Percentiles rank a stretch among this genome's conserved stretches.
phyloP scores from a whole-genome alignment of 2,113 vertebrate genomes.

The Pedetes capensis region DNA sequence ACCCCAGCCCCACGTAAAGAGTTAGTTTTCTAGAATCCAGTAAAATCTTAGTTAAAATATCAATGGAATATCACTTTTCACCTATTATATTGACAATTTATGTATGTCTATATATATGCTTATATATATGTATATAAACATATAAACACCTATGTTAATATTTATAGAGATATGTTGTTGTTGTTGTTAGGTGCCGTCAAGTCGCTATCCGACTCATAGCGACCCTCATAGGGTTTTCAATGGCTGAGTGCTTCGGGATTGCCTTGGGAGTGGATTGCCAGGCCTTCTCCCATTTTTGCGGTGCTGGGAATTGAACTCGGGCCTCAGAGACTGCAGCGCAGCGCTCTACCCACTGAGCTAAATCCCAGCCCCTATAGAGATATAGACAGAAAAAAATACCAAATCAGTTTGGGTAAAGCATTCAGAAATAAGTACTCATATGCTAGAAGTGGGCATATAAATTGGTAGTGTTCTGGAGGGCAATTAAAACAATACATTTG shows the following conservation, averaged over 20 bases:
- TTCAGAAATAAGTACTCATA: background rate
- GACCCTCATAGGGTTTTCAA: too few relatives aligned
- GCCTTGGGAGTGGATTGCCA: too few relatives aligned
- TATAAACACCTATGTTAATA: background rate
- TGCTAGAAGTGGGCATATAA: background rate
- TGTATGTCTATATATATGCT: background rate
- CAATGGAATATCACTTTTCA: background rate
- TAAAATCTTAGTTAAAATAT: background rate
- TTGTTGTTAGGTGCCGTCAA: too few relatives aligned
- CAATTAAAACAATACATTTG: background rate
- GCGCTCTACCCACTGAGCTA: too few relatives aligned
- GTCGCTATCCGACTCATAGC: too few relatives aligned
- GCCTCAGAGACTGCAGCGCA: too few relatives aligned
- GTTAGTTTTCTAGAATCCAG: background rate
- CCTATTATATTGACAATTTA: background rate
- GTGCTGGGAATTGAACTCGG: too few relatives aligned
- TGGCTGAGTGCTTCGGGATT: too few relatives aligned
- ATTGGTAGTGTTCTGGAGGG: background rate
- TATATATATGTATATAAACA: background rate
- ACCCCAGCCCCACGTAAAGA: too few relatives aligned
- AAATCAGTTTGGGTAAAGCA: background rate
- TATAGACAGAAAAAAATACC: background rate
- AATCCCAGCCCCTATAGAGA: too few relatives aligned
- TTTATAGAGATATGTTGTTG: background rate
- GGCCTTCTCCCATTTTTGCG: too few relatives aligned